A percentile compares a stretch with the other conserved stretches of the same genome.
phyloP scores from a whole-genome alignment of 2,888 invertebrate genomes.

The Acanthococcus lagerstroemiae region DNA sequence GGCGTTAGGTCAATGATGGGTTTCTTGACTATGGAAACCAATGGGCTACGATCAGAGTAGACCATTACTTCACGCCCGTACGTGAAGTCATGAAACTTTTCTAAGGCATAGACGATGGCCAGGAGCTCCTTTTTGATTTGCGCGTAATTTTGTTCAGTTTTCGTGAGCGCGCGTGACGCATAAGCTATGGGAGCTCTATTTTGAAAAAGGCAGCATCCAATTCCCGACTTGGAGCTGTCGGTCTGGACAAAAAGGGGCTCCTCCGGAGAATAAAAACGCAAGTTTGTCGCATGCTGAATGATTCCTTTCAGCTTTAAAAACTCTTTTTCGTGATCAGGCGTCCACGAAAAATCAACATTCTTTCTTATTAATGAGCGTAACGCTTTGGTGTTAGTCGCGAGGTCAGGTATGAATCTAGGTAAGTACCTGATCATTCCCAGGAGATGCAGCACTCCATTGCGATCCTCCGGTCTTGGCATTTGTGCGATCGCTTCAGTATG shows the following conservation, averaged over 20 bases:
- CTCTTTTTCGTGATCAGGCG: slow-evolving; percentile 6
- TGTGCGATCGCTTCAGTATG: slow-evolving; percentile 17
- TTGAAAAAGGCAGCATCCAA: slow-evolving; percentile 20
- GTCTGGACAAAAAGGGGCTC: slow-evolving; percentile 14
- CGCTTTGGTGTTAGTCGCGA: slow-evolving; percentile 31
- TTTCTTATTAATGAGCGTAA: slow-evolving; percentile 32
- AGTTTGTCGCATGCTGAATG: slow-evolving; percentile 29
- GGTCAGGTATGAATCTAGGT: slow-evolving; percentile 33
- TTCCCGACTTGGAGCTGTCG: slow-evolving; percentile 15
- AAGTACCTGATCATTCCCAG: slow-evolving; percentile 34
- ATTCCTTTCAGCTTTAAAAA: slow-evolving; percentile 31
- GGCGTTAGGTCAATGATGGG: background rate
- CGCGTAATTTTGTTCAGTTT: slow-evolving; percentile 9
- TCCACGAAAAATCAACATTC: slow-evolving; percentile 27
- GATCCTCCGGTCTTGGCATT: slow-evolving; percentile 25
- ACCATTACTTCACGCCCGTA: slow-evolving; percentile 4
- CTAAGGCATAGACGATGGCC: slow-evolving; percentile 1
- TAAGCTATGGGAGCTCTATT: slow-evolving; percentile 6
- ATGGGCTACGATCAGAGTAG: slow-evolving; percentile 15
- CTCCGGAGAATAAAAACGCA: slow-evolving; percentile 31
- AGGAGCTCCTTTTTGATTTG: slow-evolving; percentile 17
- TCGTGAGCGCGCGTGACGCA: slow-evolving; percentile 6
- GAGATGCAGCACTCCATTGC: slow-evolving; percentile 32
- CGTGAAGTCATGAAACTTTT: slow-evolving; percentile 5
- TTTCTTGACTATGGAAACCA: slow-evolving; percentile 7